A percentile compares a stretch with the other conserved stretches of the same genome.
Conservation (phyloP, 30 jellyfish, hydroid and myxozoan species). For the Rhopilema esculentum region DNA sequence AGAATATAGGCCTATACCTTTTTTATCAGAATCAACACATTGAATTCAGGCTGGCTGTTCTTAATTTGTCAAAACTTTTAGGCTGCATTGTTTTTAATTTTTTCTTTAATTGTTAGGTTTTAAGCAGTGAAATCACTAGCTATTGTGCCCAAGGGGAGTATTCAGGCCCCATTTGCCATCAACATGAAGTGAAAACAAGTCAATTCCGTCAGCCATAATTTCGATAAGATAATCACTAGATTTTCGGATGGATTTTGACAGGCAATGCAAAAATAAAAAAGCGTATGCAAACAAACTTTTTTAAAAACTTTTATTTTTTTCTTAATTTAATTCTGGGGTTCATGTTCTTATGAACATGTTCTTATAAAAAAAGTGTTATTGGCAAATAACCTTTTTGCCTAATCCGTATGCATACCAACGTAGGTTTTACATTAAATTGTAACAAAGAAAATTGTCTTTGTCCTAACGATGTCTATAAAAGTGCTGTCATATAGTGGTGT, state of each 20-base stretch:
- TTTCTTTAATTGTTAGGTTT: neutral
- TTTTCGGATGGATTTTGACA: neutral
- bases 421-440: neutral
- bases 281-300: neutral
- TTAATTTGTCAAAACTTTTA: neutral
- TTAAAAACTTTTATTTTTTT: neutral
- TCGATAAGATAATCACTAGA: neutral
- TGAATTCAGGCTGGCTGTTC: neutral
- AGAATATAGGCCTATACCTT: neutral
- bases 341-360: neutral
- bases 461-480: neutral
- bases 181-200: neutral
- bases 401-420: neutral
- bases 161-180: neutral
- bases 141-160: neutral
- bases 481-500: neutral
- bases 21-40: neutral
- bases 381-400: neutral
- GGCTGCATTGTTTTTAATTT: neutral
- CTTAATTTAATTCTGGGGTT: neutral
- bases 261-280: neutral
- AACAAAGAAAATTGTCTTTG: neutral
- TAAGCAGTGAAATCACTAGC: neutral
- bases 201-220: neutral
- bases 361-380: neutral